Evolutionary conservation across 2,113 vertebrate species (phyloP).

Genomic region (Arvicanthis niloticus): DNA sequence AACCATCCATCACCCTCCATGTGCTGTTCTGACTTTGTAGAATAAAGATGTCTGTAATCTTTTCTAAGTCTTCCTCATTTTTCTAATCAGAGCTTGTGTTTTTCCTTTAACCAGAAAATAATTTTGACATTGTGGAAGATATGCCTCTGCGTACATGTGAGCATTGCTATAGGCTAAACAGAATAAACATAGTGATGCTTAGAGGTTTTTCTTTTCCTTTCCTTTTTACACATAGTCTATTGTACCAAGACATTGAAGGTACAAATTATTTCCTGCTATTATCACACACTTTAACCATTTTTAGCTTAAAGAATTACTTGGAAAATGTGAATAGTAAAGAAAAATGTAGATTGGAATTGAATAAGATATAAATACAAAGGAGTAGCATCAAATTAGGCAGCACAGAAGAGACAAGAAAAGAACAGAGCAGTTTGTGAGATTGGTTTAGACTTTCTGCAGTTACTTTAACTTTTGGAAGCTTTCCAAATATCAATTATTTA

Average conservation of each 20-base stretch:
- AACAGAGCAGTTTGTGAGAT: not conserved
- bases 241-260: not conserved
- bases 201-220: not conserved
- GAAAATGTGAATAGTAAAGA: not conserved
- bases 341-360: not conserved
- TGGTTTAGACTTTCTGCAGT: not conserved
- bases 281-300: not conserved
- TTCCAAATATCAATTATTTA: not conserved
- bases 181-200: not conserved
- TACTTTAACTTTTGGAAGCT: not conserved
- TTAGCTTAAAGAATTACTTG: not conserved
- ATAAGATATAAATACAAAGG: not conserved
- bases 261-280: not conserved
- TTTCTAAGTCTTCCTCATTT: not conserved
- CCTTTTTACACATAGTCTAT: not conserved
- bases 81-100: not conserved
- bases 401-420: not conserved
- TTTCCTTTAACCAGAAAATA: not conserved
- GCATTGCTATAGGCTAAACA: not conserved
- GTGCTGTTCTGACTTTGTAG: not conserved
- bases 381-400: not conserved
- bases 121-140: not conserved
- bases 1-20: not conserved
- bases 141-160: not conserved
- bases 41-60: not conserved